Evolutionary conservation across 2,113 vertebrate species (phyloP), one percentile per base, ranked within the genome.

Genomic region (Fregetta grallaria): DNA sequence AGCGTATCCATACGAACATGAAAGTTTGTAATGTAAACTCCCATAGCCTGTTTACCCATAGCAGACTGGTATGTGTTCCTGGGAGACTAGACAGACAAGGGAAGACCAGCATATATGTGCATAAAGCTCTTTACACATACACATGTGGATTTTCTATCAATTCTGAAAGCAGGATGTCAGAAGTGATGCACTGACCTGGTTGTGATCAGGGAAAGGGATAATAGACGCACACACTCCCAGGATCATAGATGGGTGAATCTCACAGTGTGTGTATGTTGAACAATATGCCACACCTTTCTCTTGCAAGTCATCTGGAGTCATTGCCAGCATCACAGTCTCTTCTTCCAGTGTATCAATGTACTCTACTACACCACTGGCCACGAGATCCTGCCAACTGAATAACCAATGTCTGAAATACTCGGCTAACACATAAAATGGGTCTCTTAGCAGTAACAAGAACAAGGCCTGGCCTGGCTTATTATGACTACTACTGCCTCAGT

Each of bases 1-100:
- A 99, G 95, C 0, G 99, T 99, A 97, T 99, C 99, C 99, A 99
- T 99, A 7, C 99, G 99, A 6, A 99, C 99, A 2, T 99, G 99
- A 77, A 99, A 99, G 96, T 99, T 99, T 74, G 99, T 99, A 94
- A 99, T 99, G 97, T 99, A 99, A 72, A 99, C 99, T 47, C 99
- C 99, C 99, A 99, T 99, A 38, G 99, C 99, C 97, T 99, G 99
- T 87, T 99, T 99, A 26, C 99, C 99, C 99, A 99, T 99, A 96
- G 99, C 99, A 80, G 99, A 99, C 97, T 99, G 99, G 96, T 99
- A 99, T 0, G 99, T 99, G 98, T 99, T 99, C 98, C 99, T 99
- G 98, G 99, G 99, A 94, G 99, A 99, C 99, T 99, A 87, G 3
- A 53, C 10, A 42, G 49, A 62, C 22, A 97, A 70, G 82, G 53